Evolutionary conservation across 2,888 invertebrate genomes (phyloP), one percentile per base, ranked within the genome.

Genomic region (Notodonta ziczac): DNA sequence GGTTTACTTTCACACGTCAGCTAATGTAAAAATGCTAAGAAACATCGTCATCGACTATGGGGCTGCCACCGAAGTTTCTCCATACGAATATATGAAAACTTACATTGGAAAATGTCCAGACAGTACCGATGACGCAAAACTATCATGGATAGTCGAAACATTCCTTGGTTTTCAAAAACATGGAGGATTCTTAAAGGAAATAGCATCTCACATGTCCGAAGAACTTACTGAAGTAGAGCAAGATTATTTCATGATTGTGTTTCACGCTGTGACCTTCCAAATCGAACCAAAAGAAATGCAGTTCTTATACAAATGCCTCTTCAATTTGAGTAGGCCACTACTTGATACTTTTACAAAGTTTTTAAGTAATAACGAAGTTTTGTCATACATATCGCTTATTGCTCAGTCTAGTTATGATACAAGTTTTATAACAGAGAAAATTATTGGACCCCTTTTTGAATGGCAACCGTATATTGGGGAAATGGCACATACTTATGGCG

Each of bases 371-470:
- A 90, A 94, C 71, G 90, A 94, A 74, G 87, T 90, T 58, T 78
- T 94, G 56, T 79, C 88, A 48, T 85, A 82, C 50, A 86, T 94
- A 65, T 88, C 94, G 13, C 87, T 93, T 82, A 82, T 90, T 63
- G 94, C 93, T 42, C 90, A 93, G 71, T 70, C 78, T 52, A 76
- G 85, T 70, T 95, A 94, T 71, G 95, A 94, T 62, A 90, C 90
- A 52, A 86, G 82, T 42, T 95, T 90, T 70, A 88, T 94, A 32
- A 84, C 94, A 5, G 87, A 94, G 50, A 90, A 91, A 66, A 92
- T 95, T 56, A 84, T 94, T 32, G 77, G 81, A 51, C 94, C 95
- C 1, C 80, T 95, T 40, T 84, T 94, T 71, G 77, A 81, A 50
- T 93, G 92, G 93, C 92, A 92, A 68, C 91, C 93, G 8, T 88